A percentile compares a stretch with the other conserved stretches of the same genome.
phyloP scores from a whole-genome alignment of 2,797 vertebrate species.

The Limosa lapponica region DNA sequence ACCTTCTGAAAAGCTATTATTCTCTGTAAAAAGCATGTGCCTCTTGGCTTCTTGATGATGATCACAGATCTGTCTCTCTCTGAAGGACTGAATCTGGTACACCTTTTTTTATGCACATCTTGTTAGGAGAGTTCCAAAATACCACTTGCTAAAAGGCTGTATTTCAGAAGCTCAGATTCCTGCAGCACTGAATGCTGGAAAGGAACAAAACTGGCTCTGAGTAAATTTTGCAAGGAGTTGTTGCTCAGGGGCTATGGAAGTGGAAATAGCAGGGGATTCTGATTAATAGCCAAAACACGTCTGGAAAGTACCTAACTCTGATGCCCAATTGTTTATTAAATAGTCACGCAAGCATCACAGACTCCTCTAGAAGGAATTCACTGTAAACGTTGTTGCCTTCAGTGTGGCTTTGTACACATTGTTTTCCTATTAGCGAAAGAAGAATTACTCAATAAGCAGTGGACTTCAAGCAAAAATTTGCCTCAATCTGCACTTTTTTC shows the following conservation, averaged over 20 bases:
- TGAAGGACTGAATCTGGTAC: not conserved
- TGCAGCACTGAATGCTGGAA: not conserved
- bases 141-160: not conserved
- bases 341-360: not conserved
- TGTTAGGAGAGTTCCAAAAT: not conserved
- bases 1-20: not conserved
- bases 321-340: not conserved
- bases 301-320: not conserved
- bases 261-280: not conserved
- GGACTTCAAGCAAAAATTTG: not conserved
- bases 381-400: not conserved
- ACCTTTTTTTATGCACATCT: not conserved
- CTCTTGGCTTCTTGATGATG: not conserved
- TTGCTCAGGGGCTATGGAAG: not conserved
- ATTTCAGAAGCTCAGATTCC: not conserved
- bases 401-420: not conserved
- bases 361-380: not conserved
- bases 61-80: not conserved
- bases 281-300: not conserved
- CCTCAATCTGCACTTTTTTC: fast-evolving
- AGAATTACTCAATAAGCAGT: not conserved
- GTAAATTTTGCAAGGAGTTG: not conserved
- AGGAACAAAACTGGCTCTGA: not conserved
- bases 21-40: not conserved
- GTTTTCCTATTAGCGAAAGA: not conserved